These are phyloP conservation scores for Amphimedon queenslandica DNA, from an alignment of 37 sponge, comb jelly and placozoan species.

Conservation along the genomic window DNA sequence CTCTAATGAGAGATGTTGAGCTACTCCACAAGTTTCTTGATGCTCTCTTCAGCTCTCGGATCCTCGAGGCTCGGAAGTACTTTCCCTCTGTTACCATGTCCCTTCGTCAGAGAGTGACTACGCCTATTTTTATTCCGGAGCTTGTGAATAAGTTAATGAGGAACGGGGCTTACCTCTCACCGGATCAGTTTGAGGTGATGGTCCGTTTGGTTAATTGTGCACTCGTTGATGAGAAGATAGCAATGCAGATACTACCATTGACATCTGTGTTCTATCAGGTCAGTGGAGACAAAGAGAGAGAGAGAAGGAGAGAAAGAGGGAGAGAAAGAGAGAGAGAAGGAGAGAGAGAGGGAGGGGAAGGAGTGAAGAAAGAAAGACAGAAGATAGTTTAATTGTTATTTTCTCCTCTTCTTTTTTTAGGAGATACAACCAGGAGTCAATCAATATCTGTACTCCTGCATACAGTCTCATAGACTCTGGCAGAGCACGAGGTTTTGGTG, in stretches of 20 bases:
- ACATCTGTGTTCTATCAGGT: slow-evolving; percentile 61
- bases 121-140: slow-evolving; percentile 55
- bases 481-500: slow-evolving; percentile 73
- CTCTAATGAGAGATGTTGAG: slow-evolving; percentile 25
- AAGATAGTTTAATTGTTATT: not conserved
- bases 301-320: not conserved
- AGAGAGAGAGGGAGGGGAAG: slow-evolving; percentile 22
- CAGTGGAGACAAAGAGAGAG: slow-evolving; percentile 5
- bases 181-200: slow-evolving; percentile 83
- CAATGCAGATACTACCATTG: slow-evolving; percentile 54
- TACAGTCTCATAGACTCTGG: slow-evolving; percentile 82
- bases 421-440: slow-evolving; percentile 61
- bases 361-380: not conserved
- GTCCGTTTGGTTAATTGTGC: slow-evolving; percentile 77
- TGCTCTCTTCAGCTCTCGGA: slow-evolving; percentile 63
- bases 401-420: slow-evolving; percentile 44
- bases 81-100: slow-evolving; percentile 48
- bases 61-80: slow-evolving; percentile 83
- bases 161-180: slow-evolving; percentile 37
- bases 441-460: slow-evolving; percentile 72
- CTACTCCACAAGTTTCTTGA: slow-evolving; percentile 44
- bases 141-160: slow-evolving; percentile 50
- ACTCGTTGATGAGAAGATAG: slow-evolving; percentile 50
- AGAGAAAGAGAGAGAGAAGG: slow-evolving; percentile 14
- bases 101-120: slow-evolving; percentile 29